Base-by-base conservation (phyloP, 2,797 vertebrate genomes). In the Lutra lutra region DNA sequence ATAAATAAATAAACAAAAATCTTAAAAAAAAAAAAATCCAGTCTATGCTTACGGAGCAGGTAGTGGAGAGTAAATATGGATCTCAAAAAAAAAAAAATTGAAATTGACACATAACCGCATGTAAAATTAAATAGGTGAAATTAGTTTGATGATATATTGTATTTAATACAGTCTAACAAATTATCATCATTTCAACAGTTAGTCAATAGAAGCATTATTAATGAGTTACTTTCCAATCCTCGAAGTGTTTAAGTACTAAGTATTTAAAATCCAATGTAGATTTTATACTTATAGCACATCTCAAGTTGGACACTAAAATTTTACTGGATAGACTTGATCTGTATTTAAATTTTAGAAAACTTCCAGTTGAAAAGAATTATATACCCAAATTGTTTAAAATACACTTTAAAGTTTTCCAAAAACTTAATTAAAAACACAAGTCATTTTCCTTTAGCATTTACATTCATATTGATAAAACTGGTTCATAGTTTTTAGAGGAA, bases 241-340 rank as follows among this genome's bases (percentile, higher is more conserved):
- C 68, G 87, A 75, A 60, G 58, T 60, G 13, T 29, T 62, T 62
- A 62, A 29, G 20, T 51, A 51, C 25, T 48, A 92, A 72, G 23
- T 48, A 68, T 94, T 95, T 35, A 96, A 97, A 93, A 66, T 83
- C 32, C 13, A 87, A 17, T 77, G 7, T 88, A 21, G 84, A 46
- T 35, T 96, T 96, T 87, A 10, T 11, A 79, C 14, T 79, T 48
- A 80, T 0, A 75, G 14, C 8, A 11, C 17, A 51, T 89, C n/a
- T 89, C 21, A 94, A 48, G 86, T 79, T 91, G 60, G 38, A 68
- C 21, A 64, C 46, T 38, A 66, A 43, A 29, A 29, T 95, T 94
- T 85, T 40, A 60, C 78, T 7, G 2, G 29, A 35, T 72, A 17
- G 10, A 66, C 9, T 94, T 95, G n/a, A 75, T 77, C 9, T 38